Conservation (phyloP, 37 sponge, comb jelly and placozoan species). For the Beroe ovata region DNA sequence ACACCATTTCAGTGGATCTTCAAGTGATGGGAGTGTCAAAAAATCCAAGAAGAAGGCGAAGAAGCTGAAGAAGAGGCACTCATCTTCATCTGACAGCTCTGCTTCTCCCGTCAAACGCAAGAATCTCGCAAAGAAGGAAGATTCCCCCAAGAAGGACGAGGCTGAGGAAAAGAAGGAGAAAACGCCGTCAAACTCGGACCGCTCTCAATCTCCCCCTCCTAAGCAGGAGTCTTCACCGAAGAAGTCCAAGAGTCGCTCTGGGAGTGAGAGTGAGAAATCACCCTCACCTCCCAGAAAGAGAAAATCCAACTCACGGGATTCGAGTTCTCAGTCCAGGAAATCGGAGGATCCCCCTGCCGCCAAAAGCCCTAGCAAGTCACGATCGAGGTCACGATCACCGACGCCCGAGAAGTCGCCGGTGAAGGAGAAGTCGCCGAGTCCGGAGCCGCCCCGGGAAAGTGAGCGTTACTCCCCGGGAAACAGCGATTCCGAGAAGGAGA, state of each 20-base stretch:
- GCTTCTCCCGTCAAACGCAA: slow-evolving; percentile 66
- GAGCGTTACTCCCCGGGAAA: slow-evolving; percentile 30
- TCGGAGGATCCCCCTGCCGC: background rate
- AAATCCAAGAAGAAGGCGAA: slow-evolving; percentile 3
- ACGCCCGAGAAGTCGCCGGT: slow-evolving; percentile 3
- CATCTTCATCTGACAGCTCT: slow-evolving; percentile 56
- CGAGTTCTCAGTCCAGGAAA: slow-evolving; percentile 11
- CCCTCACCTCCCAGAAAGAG: slow-evolving; percentile 7
- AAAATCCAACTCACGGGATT: slow-evolving; percentile 33
- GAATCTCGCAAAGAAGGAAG: slow-evolving; percentile 44
- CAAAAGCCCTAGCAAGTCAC: background rate
- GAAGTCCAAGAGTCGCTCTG: slow-evolving; percentile 28
- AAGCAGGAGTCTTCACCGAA: background rate
- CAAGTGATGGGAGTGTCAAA: slow-evolving; percentile 16
- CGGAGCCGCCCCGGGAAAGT: slow-evolving; percentile 22
- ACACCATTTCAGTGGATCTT: slow-evolving; percentile 44
- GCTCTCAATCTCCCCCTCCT: background rate
- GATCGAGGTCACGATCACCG: background rate
- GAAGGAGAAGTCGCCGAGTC: slow-evolving; percentile 26
- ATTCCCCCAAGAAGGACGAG: background rate
- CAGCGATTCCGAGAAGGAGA: slow-evolving; percentile 41
- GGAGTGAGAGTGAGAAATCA: background rate
- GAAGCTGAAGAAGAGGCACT: background rate
- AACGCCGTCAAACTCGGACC: background rate
- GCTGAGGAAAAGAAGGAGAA: background rate